A percentile compares a stretch with the other conserved stretches of the same genome.
phyloP scores from a whole-genome alignment of 2,797 vertebrate species.

The Cossypha niveicapilla region DNA sequence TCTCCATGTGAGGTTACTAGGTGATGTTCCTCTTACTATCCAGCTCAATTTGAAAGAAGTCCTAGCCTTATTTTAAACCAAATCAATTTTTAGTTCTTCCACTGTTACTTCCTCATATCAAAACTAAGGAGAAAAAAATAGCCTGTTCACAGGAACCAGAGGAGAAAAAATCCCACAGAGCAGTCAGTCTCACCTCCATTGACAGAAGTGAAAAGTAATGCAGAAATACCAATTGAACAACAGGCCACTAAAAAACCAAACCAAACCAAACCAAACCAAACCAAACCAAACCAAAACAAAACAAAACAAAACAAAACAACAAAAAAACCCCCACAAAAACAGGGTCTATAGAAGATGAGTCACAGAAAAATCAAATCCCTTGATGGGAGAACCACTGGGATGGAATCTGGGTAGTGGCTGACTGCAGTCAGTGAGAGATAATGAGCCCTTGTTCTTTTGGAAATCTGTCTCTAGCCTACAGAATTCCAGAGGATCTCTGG shows the following conservation, averaged over 20 bases:
- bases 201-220: neutral
- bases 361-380: neutral
- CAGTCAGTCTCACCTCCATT: neutral
- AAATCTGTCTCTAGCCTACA: neutral
- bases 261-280: no score
- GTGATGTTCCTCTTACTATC: neutral
- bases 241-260: neutral
- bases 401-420: neutral
- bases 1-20: neutral
- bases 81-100: neutral
- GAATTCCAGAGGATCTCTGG: neutral
- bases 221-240: neutral
- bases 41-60: neutral
- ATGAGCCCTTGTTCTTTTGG: neutral
- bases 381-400: neutral
- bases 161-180: neutral
- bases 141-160: neutral
- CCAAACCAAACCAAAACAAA: no score
- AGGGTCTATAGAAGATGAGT: neutral
- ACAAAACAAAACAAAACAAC: no score
- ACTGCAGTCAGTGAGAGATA: neutral
- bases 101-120: neutral
- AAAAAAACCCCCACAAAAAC: rapidly evolving
- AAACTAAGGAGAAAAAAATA: neutral
- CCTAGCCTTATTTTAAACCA: neutral